These are phyloP conservation scores for Cyclophora punctaria DNA, from an alignment of 2,888 invertebrate genomes.

Conservation along the genomic window DNA sequence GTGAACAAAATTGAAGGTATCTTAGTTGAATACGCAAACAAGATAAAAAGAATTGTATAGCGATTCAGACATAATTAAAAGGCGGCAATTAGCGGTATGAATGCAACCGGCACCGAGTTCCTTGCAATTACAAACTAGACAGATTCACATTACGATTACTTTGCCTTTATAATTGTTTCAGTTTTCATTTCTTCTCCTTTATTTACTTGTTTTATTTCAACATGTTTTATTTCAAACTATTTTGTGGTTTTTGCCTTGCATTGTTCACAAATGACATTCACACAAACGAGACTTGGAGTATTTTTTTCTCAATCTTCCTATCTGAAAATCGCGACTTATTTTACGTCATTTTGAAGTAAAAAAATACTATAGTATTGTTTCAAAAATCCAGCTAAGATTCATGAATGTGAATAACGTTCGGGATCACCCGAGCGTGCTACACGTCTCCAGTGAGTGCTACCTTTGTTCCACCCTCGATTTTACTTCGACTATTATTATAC, in stretches of 20 bases:
- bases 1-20: conserved; percentile 12
- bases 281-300: too few relatives aligned
- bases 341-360: neutral
- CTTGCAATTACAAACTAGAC: too few relatives aligned
- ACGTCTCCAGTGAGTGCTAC: conserved; percentile 22
- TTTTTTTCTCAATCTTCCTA: too few relatives aligned
- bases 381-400: conserved; percentile 18
- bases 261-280: too few relatives aligned
- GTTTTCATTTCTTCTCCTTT: too few relatives aligned
- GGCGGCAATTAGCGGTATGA: conserved; percentile 12
- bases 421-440: conserved; percentile 25
- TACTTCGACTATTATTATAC: conserved; percentile 6
- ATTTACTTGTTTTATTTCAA: too few relatives aligned
- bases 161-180: too few relatives aligned
- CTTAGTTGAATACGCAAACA: conserved; percentile 11
- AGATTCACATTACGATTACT: too few relatives aligned
- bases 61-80: conserved; percentile 15
- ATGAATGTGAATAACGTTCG: conserved; percentile 18
- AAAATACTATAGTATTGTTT: conserved; percentile 15
- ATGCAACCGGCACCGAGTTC: neutral
- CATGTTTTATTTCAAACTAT: too few relatives aligned
- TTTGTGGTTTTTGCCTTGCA: too few relatives aligned
- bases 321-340: too few relatives aligned
- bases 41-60: conserved; percentile 14
- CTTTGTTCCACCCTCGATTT: conserved; percentile 23